Base-by-base conservation (phyloP, 2,888 invertebrate species). In the Melangyna quadrimaculata region DNA sequence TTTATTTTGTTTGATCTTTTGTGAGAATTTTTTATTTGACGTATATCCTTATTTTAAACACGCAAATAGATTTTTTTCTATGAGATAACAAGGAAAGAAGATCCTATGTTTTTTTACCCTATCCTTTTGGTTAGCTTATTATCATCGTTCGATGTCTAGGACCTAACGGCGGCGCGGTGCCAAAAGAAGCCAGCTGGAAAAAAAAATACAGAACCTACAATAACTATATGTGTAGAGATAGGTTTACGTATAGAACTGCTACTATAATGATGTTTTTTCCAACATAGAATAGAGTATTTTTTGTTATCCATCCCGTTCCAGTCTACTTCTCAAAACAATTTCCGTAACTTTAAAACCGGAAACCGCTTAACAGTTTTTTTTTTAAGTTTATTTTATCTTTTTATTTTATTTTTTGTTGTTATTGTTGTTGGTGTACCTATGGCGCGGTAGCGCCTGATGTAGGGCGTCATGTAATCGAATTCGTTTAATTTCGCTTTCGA, bases 1-100 rank as follows among this genome's bases (percentile, higher is more conserved):
- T 65, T 65, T 45, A 65, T 65, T 32, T 43, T 19, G 63, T 63
- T 63, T 40, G 40, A 61, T 61, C 40, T 24, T 61, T 63, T 63
- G 29, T 63, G 43, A 43, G 43, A n/a, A 3, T 29, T 55, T 45
- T 48, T 65, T 29, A 19, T 65, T 65, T 65, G 24, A 6, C 43
- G n/a, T n/a, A n/a, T 29, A 19, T 43, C 6, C 43, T 17, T 43
- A 40, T 65, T 43, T 43, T 43, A 27, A 22, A 19, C 32, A 65
- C 17, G 19, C 29, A 32, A 32, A 65, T 45, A 45, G 45, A 45
- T 65, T 65, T 45, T 29, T 17, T 43, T 43, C 12, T 5, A 19
- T 27, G 2, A 45, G 65, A 45, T 45, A 65, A 65, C 43, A 27
- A 17, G 27, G 17, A 32, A 55, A 32, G 55, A 10, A 19, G 17